These are phyloP conservation scores for Aselliscus stoliczkanus DNA, from an alignment of 2,797 vertebrate genomes.

Conservation along the genomic window DNA sequence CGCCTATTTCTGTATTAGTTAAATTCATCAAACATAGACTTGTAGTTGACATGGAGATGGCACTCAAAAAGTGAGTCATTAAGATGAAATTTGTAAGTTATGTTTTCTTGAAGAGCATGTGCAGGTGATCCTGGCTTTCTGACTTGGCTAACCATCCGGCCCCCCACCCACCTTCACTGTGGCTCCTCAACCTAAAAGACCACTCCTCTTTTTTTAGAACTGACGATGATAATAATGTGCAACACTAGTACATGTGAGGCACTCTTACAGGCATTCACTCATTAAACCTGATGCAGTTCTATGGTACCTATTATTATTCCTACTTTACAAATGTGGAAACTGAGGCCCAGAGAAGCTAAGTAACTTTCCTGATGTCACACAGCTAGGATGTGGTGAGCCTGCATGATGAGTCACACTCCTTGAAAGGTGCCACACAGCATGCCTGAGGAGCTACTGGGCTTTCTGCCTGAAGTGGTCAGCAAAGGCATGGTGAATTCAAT, in stretches of 20 bases:
- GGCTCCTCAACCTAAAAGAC: background rate
- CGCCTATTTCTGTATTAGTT: too few species aligned
- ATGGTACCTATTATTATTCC: background rate
- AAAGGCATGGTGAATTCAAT: accelerated
- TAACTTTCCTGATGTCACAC: background rate
- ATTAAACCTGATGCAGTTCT: background rate
- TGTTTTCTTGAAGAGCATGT: background rate
- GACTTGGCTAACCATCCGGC: background rate
- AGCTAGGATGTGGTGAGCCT: background rate
- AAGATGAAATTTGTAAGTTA: background rate
- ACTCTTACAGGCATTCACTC: background rate
- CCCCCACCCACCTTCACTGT: background rate
- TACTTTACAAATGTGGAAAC: background rate
- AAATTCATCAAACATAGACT: too few species aligned
- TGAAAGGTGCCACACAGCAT: background rate
- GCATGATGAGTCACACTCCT: background rate
- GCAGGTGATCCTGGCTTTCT: background rate
- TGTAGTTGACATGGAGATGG: background rate
- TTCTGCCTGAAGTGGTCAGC: accelerated
- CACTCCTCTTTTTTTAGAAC: background rate
- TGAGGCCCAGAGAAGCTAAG: background rate
- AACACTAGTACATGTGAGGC: background rate
- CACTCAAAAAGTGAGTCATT: background rate
- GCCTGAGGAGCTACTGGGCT: background rate
- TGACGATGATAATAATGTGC: background rate